phyloP scores from a whole-genome alignment of 2,113 vertebrate species.

The Brachypteracias leptosomus region DNA sequence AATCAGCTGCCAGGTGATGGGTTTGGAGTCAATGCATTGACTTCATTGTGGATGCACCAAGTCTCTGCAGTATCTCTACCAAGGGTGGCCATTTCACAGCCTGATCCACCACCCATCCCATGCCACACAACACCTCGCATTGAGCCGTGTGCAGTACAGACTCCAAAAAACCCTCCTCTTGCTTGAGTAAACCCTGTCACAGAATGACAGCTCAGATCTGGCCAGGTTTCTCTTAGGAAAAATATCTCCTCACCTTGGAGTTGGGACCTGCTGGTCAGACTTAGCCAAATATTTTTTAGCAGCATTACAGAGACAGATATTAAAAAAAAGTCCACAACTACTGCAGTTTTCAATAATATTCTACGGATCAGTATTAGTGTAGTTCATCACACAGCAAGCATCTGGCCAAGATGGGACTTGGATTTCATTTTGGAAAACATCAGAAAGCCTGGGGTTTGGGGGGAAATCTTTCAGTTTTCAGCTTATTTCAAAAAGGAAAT shows the following conservation, averaged over 20 bases:
- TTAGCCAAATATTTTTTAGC: not conserved
- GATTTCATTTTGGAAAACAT: not conserved
- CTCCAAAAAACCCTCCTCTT: not conserved
- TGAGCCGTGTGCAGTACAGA: fast-evolving
- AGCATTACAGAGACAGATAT: not conserved
- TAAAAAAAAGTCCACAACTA: not conserved
- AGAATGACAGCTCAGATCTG: not conserved
- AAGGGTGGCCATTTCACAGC: not conserved
- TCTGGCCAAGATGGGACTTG: not conserved
- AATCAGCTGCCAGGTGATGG: not conserved
- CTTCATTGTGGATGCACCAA: not conserved
- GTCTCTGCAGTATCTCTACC: not conserved
- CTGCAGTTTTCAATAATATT: not conserved
- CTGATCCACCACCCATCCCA: not conserved
- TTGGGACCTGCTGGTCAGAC: not conserved
- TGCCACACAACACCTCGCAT: fast-evolving
- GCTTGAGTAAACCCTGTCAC: not conserved
- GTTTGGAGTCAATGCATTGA: fast-evolving
- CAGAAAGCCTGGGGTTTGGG: not conserved
- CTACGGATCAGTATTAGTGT: not conserved
- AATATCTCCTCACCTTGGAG: not conserved
- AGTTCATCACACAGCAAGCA: not conserved
- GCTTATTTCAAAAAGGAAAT: not conserved
- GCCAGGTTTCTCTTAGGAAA: not conserved
- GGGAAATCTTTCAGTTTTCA: not conserved